phyloP scores from a whole-genome alignment of 1,140 invertebrate species.

The Lasaia peninsularis region DNA sequence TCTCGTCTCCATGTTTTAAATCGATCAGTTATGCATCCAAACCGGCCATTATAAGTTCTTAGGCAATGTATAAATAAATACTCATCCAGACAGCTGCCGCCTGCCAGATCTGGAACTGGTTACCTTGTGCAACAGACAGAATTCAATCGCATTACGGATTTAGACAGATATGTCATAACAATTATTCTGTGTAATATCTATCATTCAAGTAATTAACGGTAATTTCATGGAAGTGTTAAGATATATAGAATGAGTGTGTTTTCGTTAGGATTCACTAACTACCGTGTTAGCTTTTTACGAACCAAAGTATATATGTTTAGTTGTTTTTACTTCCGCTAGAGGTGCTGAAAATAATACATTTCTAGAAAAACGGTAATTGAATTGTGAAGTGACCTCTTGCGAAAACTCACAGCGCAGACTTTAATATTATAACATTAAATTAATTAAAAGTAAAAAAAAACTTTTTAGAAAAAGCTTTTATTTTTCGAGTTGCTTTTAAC shows the following conservation, averaged over 20 bases:
- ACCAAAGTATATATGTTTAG: too few relatives aligned
- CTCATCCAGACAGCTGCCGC: neutral
- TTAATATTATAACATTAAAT: too few relatives aligned
- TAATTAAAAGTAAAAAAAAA: too few relatives aligned
- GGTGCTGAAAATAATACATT: too few relatives aligned
- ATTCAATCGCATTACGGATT: slow-evolving; percentile 9
- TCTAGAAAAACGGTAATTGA: too few relatives aligned
- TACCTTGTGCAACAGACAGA: neutral
- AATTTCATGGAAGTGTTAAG: neutral
- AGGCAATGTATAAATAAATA: neutral
- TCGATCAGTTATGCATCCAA: neutral
- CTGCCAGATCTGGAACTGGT: neutral
- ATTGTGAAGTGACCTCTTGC: too few relatives aligned
- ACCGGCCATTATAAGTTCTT: neutral
- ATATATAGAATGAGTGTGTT: neutral
- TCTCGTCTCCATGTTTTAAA: neutral
- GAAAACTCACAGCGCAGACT: too few relatives aligned
- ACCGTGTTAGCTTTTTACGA: too few relatives aligned
- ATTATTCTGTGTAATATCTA: slow-evolving; percentile 5
- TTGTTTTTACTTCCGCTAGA: too few relatives aligned
- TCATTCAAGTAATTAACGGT: neutral
- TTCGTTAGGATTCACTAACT: too few relatives aligned
- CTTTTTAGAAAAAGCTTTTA: too few relatives aligned
- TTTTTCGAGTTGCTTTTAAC: too few relatives aligned
- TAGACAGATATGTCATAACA: slow-evolving; percentile 20